These are phyloP conservation scores for Xyliphius kryptos DNA, from an alignment of 2,113 vertebrate genomes.

Conservation along the genomic window DNA sequence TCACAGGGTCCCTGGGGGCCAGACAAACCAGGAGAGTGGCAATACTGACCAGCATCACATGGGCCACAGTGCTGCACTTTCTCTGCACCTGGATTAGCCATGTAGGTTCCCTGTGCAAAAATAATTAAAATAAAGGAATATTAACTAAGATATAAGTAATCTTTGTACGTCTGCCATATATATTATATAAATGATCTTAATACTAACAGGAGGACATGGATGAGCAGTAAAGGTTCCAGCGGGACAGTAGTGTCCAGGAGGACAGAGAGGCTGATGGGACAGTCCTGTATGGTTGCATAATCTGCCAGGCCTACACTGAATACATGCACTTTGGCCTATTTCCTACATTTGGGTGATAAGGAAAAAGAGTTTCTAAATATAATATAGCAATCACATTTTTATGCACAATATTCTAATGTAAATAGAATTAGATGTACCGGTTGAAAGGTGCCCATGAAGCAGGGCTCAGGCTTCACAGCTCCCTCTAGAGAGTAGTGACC, in stretches of 20 bases:
- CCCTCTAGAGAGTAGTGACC: constrained; percentile 69
- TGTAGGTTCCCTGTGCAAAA: constrained; percentile 67
- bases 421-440: constrained; percentile 56
- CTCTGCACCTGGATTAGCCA: constrained; percentile 54
- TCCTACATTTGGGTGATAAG: constrained; percentile 55
- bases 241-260: constrained; percentile 76
- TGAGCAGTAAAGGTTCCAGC: constrained; percentile 55
- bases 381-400: neutral
- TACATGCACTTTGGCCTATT: constrained; percentile 62
- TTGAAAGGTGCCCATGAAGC: constrained; percentile 76
- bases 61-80: constrained; percentile 61
- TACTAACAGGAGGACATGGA: constrained; percentile 71
- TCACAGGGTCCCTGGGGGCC: constrained; percentile 70
- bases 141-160: neutral
- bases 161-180: too few species aligned
- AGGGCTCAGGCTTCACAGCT: constrained; percentile 64
- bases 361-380: neutral
- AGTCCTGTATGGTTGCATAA: constrained; percentile 74
- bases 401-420: constrained; percentile 9
- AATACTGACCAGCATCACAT: constrained; percentile 75
- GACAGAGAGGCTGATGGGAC: constrained; percentile 63
- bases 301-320: constrained; percentile 66
- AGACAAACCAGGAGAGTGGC: constrained; percentile 64
- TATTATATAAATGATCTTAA: too few species aligned
- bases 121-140: neutral